phyloP scores from a whole-genome alignment of 2,888 invertebrate species.

The Plutella xylostella region DNA sequence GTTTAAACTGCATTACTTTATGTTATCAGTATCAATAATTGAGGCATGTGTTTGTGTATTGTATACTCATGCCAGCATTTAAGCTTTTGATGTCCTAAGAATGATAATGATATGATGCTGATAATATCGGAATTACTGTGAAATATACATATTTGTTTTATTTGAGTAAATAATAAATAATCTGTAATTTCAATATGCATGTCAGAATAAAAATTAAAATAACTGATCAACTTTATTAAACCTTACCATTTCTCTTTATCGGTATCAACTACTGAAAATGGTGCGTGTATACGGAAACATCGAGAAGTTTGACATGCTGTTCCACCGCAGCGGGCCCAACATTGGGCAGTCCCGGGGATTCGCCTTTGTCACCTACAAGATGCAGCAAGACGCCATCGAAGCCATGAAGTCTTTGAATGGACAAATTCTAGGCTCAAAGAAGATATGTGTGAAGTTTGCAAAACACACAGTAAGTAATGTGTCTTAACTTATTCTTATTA shows the following conservation, averaged over 20 bases:
- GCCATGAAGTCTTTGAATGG: slow-evolving; percentile 83
- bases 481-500: too few relatives aligned
- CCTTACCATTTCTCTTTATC: slow-evolving; percentile 67
- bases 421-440: slow-evolving; percentile 77
- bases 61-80: too few relatives aligned
- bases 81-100: too few relatives aligned
- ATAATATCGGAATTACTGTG: too few relatives aligned
- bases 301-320: slow-evolving; percentile 95
- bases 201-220: too few relatives aligned
- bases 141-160: too few relatives aligned
- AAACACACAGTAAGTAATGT: slow-evolving; percentile 80
- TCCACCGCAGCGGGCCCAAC: slow-evolving; percentile 91
- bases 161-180: too few relatives aligned
- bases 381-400: slow-evolving; percentile 74
- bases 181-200: too few relatives aligned
- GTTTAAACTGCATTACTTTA: too few relatives aligned
- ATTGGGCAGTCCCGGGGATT: slow-evolving; percentile 92
- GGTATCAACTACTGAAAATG: slow-evolving; percentile 96
- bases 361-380: slow-evolving; percentile 89
- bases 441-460: slow-evolving; percentile 84
- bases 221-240: slow-evolving; percentile 8
- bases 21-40: too few relatives aligned
- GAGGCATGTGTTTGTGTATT: too few relatives aligned
- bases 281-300: slow-evolving; percentile 94
- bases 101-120: too few relatives aligned